A percentile compares a stretch with the other conserved stretches of the same genome.
Conservation (phyloP, 2,113 vertebrate genomes). For the Chlorodrepanis virens region DNA sequence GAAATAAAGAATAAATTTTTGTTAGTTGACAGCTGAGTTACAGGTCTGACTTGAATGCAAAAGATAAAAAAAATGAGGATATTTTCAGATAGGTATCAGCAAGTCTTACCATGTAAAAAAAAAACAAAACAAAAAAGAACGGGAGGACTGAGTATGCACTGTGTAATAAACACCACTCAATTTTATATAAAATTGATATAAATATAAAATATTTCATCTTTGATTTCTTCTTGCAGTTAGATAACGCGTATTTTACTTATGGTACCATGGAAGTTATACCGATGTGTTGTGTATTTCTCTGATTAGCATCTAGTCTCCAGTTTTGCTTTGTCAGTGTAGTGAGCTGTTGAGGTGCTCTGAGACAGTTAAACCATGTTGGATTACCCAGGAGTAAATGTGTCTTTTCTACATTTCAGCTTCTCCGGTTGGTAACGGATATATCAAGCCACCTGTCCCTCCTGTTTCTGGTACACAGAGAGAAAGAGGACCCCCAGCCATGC, state of each 20-base stretch:
- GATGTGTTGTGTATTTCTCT: not conserved
- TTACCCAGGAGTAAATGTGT: not conserved
- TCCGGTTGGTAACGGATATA: constrained; percentile 94
- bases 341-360: not conserved
- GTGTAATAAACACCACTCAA: not conserved
- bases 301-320: not conserved
- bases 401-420: constrained; percentile 80
- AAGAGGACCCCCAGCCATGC: constrained; percentile 88
- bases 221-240: not conserved
- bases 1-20: not conserved
- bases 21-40: not conserved
- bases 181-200: not conserved
- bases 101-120: not conserved
- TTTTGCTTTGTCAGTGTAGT: not conserved
- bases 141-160: not conserved
- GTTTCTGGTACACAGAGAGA: constrained; percentile 86
- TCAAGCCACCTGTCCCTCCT: constrained; percentile 86
- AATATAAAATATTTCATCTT: not conserved
- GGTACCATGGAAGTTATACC: not conserved
- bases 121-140: not conserved
- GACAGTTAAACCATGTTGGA: not conserved
- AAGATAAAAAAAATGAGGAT: not conserved
- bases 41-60: not conserved
- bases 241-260: not conserved
- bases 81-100: not conserved